Base-by-base conservation (phyloP, 2,888 invertebrate species). In the Drosophila antonietae region DNA sequence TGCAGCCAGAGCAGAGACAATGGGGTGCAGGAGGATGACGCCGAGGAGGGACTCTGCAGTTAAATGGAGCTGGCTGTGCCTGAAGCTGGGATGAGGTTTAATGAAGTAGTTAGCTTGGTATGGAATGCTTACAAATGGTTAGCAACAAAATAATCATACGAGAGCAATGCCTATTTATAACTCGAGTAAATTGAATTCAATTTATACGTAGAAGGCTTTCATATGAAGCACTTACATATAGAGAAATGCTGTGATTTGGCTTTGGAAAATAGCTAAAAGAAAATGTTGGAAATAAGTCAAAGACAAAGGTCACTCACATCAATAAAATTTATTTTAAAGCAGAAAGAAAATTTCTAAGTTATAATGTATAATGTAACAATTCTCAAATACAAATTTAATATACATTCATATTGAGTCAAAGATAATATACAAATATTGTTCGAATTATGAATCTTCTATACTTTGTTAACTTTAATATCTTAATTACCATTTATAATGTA, bases 51-150 rank as follows among this genome's bases (percentile, higher is more conserved):
- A 49, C 37, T 20, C 52, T 67, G 46, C 14, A 23, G 47, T 47
- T 41, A 56, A 56, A 68, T 68, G 56, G 46, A 47, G 18, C 33
- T 33, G 39, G 12, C 44, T 28, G 33, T 20, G 67, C 23, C 46
- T 41, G 66, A 9, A 37, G 52, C 33, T 47, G 14, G 15, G 53
- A 15, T 73, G 60, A 68, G 61, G 66, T 66, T 72, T 88, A 80
- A 83, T 83, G 74, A 85, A 87, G 85, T 81, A 64, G 77, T 88
- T 85, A 85, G 65, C 70, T 49, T 67, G 67, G 68, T n/a, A 85
- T 68, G 68, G 69, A 80, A 82, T 80, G 74, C 55, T 53, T 63
- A 41, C 69, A 61, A 73, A 78, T 51, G 69, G 68, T 35, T 12
- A 28, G 47, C 49, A 57, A 35, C 44, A 39, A 58, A 66, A 61